phyloP scores from a whole-genome alignment of 2,797 vertebrate species.

The Enteromius radiatus region DNA sequence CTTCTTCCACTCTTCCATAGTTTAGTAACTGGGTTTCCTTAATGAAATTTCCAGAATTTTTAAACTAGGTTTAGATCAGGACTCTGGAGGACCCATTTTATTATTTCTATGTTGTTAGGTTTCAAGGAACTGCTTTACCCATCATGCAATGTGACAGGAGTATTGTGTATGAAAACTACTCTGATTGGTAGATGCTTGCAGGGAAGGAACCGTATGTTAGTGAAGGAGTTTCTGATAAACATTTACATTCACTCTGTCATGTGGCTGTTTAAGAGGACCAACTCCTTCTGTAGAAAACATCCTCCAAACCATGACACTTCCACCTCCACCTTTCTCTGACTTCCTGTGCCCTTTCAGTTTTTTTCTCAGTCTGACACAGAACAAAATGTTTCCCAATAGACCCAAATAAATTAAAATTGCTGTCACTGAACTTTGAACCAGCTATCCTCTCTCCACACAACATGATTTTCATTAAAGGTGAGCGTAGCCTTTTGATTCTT shows the following conservation, averaged over 20 bases:
- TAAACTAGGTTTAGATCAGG: too few relatives aligned
- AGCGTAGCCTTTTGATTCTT: background rate
- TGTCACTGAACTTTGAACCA: too few relatives aligned
- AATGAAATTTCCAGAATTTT: too few relatives aligned
- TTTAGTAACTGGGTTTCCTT: too few relatives aligned
- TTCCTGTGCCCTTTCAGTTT: too few relatives aligned
- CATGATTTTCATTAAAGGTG: too few relatives aligned
- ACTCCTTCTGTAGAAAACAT: background rate
- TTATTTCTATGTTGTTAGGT: background rate
- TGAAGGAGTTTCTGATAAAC: too few relatives aligned
- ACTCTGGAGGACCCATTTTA: background rate
- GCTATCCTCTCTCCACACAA: too few relatives aligned
- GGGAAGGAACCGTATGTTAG: background rate
- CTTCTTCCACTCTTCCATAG: too few relatives aligned
- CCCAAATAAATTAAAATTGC: too few relatives aligned
- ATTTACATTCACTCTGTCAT: background rate
- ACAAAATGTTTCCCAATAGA: too few relatives aligned
- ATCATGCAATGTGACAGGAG: background rate
- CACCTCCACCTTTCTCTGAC: background rate
- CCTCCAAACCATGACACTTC: background rate
- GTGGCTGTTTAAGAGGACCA: background rate
- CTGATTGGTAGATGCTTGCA: background rate
- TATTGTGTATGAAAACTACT: too few relatives aligned
- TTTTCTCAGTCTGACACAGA: background rate
- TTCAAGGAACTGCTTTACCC: background rate